A percentile compares a stretch with the other conserved stretches of the same genome.
phyloP scores from a whole-genome alignment of 1,140 invertebrate species.

The Pantala flavescens region DNA sequence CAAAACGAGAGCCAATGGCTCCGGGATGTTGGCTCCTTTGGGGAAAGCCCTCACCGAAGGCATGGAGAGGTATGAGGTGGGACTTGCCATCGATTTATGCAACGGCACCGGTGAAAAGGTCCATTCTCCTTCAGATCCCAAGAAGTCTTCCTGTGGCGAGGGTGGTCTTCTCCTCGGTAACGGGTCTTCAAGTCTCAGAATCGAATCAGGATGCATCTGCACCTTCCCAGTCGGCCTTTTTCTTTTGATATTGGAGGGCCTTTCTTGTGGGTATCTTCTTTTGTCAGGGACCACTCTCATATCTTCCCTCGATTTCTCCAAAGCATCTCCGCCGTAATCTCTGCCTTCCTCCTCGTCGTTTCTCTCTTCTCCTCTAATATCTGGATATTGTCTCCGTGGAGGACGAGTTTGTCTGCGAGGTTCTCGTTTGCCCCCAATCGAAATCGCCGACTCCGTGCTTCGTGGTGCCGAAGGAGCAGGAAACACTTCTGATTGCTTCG shows the following conservation, averaged over 20 bases:
- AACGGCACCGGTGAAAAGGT: neutral
- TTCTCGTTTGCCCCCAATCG: neutral
- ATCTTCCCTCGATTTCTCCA: neutral
- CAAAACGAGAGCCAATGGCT: conserved; percentile 63
- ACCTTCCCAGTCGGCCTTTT: neutral
- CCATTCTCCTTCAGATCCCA: neutral
- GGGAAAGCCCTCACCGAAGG: conserved; percentile 69
- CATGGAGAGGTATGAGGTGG: conserved; percentile 68
- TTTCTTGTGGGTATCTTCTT: too few relatives aligned
- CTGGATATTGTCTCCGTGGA: neutral
- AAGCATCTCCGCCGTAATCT: neutral
- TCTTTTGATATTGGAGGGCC: neutral
- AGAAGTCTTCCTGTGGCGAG: neutral
- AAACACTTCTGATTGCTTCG: neutral
- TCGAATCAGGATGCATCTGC: neutral
- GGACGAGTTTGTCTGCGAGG: neutral
- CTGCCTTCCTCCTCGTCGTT: neutral
- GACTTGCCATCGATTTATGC: conserved; percentile 27
- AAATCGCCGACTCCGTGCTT: neutral
- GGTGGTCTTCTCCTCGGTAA: neutral
- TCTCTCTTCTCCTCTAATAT: neutral
- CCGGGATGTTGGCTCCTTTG: conserved; percentile 50
- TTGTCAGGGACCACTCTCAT: too few relatives aligned
- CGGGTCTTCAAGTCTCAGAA: neutral
- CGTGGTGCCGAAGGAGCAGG: neutral